These are phyloP conservation scores for Corythoichthys haematopterus DNA, from an alignment of 2,113 vertebrate species.

Conservation along the genomic window DNA sequence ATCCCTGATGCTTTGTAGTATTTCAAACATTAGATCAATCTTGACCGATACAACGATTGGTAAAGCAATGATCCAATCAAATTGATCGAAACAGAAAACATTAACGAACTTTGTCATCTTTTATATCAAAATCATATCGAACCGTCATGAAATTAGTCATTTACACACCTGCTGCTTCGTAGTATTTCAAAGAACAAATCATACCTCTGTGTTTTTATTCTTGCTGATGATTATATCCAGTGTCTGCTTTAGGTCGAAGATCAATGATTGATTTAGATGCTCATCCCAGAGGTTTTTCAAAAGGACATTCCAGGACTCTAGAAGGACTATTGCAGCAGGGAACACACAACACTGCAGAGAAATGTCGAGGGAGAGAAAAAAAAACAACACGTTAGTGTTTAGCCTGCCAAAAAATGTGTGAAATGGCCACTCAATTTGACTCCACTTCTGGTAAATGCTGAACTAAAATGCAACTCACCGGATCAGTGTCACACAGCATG, in stretches of 20 bases:
- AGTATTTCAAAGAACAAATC: background rate
- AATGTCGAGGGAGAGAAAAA: background rate
- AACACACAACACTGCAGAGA: conserved; percentile 71
- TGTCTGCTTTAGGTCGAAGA: conserved; percentile 51
- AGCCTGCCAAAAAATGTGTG: conserved; percentile 6
- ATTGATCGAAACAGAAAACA: no score
- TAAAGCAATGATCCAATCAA: no score
- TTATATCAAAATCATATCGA: no score
- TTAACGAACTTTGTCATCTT: no score
- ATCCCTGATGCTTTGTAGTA: no score
- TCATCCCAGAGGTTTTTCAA: conserved; percentile 59
- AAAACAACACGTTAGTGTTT: conserved; percentile 16
- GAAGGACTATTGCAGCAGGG: conserved; percentile 62
- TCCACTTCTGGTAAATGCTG: background rate
- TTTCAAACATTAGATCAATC: no score
- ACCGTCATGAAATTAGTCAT: no score
- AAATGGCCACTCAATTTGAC: background rate
- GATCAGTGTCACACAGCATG: conserved; percentile 64
- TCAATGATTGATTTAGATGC: conserved; percentile 59
- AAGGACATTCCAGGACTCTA: conserved; percentile 66
- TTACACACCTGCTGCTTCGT: no score
- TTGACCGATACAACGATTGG: no score
- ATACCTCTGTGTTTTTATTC: conserved; percentile 52
- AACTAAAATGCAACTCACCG: conserved; percentile 57
- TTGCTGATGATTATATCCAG: conserved; percentile 56